These are phyloP conservation scores for Ypsolopha scabrella DNA, from an alignment of 2,888 invertebrate genomes.

Conservation along the genomic window DNA sequence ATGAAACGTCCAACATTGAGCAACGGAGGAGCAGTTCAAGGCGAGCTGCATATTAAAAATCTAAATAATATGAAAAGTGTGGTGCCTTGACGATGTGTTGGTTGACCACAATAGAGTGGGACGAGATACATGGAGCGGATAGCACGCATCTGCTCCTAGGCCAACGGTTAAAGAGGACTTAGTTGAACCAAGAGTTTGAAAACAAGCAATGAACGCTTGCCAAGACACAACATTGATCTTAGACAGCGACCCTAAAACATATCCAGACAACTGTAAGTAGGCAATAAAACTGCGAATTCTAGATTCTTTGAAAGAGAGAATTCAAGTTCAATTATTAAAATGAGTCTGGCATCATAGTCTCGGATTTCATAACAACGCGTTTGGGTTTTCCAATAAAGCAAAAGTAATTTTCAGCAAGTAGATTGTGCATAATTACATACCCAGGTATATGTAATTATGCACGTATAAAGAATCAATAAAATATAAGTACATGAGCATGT, in stretches of 20 bases:
- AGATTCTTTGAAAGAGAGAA: no score
- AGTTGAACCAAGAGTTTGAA: constrained; percentile 50
- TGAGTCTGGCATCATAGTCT: no score
- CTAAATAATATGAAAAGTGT: constrained; percentile 48
- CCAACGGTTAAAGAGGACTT: neutral
- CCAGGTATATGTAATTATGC: no score
- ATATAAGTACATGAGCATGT: no score
- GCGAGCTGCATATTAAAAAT: constrained; percentile 50
- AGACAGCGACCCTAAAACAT: neutral
- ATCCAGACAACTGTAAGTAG: neutral
- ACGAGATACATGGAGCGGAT: neutral
- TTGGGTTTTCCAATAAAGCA: no score
- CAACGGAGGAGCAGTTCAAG: constrained; percentile 40
- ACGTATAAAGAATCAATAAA: no score
- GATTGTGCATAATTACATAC: no score
- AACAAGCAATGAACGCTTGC: constrained; percentile 17
- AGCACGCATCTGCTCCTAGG: neutral
- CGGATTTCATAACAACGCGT: no score
- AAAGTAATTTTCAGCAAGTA: no score
- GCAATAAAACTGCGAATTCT: no score
- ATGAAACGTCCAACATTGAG: constrained; percentile 48
- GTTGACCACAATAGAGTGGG: neutral
- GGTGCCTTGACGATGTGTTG: constrained; percentile 23
- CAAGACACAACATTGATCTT: neutral
- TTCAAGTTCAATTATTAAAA: no score